These are phyloP conservation scores for Hemiprocne comata DNA, from an alignment of 2,113 vertebrate species.

Conservation along the genomic window DNA sequence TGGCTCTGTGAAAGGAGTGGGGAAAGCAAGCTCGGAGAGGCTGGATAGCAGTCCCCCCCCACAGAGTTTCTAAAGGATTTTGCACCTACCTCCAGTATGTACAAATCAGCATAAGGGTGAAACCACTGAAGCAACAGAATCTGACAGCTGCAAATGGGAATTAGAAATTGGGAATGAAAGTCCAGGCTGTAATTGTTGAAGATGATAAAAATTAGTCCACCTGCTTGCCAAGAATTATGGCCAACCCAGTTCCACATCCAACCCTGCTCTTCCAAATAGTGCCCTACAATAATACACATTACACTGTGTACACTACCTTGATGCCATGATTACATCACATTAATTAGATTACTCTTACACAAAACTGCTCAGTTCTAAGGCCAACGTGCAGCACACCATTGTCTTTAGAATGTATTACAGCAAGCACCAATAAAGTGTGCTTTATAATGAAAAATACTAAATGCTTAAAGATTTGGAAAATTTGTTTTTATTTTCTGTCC, in stretches of 20 bases:
- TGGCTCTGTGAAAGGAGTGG: neutral
- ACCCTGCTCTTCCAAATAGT: neutral
- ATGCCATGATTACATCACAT: neutral
- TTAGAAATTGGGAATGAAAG: neutral
- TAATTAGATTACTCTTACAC: neutral
- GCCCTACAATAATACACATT: neutral
- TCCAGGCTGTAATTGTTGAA: neutral
- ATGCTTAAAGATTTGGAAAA: too few relatives aligned
- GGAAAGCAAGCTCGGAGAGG: neutral
- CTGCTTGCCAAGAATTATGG: neutral
- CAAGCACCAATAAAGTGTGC: neutral
- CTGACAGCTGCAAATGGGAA: neutral
- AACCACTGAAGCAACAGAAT: neutral
- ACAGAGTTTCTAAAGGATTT: neutral
- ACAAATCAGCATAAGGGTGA: neutral
- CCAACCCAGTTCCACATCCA: neutral
- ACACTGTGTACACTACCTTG: neutral
- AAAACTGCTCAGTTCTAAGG: neutral
- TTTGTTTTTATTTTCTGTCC: conserved; percentile 34
- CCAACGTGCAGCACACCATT: neutral
- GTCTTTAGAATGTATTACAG: neutral
- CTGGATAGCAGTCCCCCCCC: neutral
- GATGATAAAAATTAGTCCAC: neutral
- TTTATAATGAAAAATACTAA: neutral
- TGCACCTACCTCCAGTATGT: neutral